These are phyloP conservation scores for Microcebus ravelobensis DNA, from an alignment of 2,113 vertebrate species.

Conservation along the genomic window DNA sequence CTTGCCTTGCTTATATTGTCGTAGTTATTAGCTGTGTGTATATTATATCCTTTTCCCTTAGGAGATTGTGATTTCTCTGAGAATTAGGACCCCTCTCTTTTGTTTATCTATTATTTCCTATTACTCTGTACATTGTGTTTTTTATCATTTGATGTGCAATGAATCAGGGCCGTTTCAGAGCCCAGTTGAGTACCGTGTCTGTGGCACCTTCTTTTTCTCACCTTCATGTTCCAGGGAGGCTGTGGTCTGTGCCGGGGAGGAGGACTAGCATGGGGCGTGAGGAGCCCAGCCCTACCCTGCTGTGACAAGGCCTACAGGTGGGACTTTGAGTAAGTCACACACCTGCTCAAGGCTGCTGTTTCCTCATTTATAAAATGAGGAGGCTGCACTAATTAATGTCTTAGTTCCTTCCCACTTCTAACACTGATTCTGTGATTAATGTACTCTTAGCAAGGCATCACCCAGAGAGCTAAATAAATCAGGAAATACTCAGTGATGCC, in stretches of 20 bases:
- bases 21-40: neutral
- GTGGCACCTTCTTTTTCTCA: neutral
- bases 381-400: neutral
- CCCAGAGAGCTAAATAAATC: neutral
- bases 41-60: neutral
- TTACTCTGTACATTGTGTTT: neutral
- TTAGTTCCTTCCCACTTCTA: neutral
- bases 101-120: neutral
- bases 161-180: neutral
- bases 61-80: neutral
- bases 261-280: accelerated
- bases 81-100: neutral
- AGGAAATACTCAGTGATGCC: neutral
- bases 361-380: neutral
- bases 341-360: neutral
- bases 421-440: neutral
- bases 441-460: neutral
- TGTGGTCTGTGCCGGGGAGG: accelerated
- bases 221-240: neutral
- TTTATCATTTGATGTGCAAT: neutral
- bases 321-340: neutral
- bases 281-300: neutral
- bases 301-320: neutral
- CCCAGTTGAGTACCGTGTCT: neutral
- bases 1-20: neutral